Base-by-base conservation (phyloP, 2,888 invertebrate species). In the Spodoptera exigua region DNA sequence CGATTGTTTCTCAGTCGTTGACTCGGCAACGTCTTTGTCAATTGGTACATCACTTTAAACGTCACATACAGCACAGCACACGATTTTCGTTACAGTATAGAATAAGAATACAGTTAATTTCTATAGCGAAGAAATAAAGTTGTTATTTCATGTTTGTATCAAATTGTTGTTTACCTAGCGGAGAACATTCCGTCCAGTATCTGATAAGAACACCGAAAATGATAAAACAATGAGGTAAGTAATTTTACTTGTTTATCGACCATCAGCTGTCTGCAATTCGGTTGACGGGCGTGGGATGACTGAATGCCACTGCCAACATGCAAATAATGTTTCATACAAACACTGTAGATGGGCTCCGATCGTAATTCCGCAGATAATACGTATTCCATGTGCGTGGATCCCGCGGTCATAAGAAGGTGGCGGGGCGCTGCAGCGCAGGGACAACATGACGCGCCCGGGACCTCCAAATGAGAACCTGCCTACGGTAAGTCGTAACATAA, bases 401-500 rank as follows among this genome's bases (percentile, higher is more conserved):
- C 63, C 52, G 63, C 66, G 61, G 61, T 53, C 59, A 54, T 48
- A 55, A 53, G 63, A 70, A 58, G 73, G 78, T 65, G 77, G 81
- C 60, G 76, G 61, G 67, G 67, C 60, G 70, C 64, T 49, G 61
- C 70, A 45, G 62, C 57, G 66, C 64, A 69, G 57, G 49, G 57
- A 32, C 61, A 80, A 66, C 60, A 94, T 94, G 94, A 94, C 94
- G 70, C 91, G 94, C 36, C 93, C 96, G 59, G 95, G 96, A 76
- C 96, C 96, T 74, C 96, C 96, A 46, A 96, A 96, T 84, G 96
- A 96, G 80, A 96, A 96, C 86, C 91, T 96, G 79, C 95, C 96
- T 69, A 96, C 96, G 66, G 93, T 94, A 76, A 85, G 89, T 75
- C 48, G 37, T 56, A 40, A 0, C 36, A 48, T 46, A 27, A 44